Evolutionary conservation across 2,888 invertebrate species (phyloP).

Genomic region (Polyommatus iphigenia): DNA sequence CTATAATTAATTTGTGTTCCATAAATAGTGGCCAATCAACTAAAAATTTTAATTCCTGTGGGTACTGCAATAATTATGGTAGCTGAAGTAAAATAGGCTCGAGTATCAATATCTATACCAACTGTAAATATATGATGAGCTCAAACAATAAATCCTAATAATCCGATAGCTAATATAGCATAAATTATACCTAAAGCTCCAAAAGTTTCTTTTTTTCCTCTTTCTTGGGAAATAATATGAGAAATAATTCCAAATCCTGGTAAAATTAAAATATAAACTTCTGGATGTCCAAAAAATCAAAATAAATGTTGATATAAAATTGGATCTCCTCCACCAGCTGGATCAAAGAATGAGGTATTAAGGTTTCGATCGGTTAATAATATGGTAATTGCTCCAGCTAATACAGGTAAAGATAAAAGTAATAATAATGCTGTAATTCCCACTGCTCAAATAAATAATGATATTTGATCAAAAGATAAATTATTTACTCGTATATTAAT

Average conservation of each 20-base stretch:
- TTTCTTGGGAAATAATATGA: slow-evolving; percentile 87
- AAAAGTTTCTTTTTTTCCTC: slow-evolving; percentile 87
- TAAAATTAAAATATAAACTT: slow-evolving; percentile 92
- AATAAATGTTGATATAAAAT: slow-evolving; percentile 91
- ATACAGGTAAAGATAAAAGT: slow-evolving; percentile 85
- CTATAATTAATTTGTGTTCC: slow-evolving; percentile 82
- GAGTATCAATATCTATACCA: slow-evolving; percentile 90
- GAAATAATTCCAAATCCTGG: slow-evolving; percentile 91
- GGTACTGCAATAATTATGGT: slow-evolving; percentile 94
- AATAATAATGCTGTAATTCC: slow-evolving; percentile 76
- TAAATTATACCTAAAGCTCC: slow-evolving; percentile 88
- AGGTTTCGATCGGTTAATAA: slow-evolving; percentile 88
- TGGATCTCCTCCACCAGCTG: slow-evolving; percentile 89
- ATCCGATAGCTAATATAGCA: slow-evolving; percentile 90
- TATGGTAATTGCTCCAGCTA: slow-evolving; percentile 91
- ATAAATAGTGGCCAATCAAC: slow-evolving; percentile 86
- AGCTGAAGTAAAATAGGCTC: slow-evolving; percentile 91
- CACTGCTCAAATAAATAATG: slow-evolving; percentile 88
- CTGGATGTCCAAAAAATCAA: slow-evolving; percentile 93
- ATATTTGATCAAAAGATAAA: slow-evolving; percentile 82
- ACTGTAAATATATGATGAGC: slow-evolving; percentile 93
- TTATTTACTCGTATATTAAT: slow-evolving; percentile 84
- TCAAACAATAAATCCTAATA: slow-evolving; percentile 91
- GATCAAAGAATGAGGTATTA: slow-evolving; percentile 91
- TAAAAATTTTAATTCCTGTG: slow-evolving; percentile 91